Evolutionary conservation across 2,888 invertebrate genomes (phyloP), one percentile per base, ranked within the genome.

Genomic region (Megalurothrips usitatus): DNA sequence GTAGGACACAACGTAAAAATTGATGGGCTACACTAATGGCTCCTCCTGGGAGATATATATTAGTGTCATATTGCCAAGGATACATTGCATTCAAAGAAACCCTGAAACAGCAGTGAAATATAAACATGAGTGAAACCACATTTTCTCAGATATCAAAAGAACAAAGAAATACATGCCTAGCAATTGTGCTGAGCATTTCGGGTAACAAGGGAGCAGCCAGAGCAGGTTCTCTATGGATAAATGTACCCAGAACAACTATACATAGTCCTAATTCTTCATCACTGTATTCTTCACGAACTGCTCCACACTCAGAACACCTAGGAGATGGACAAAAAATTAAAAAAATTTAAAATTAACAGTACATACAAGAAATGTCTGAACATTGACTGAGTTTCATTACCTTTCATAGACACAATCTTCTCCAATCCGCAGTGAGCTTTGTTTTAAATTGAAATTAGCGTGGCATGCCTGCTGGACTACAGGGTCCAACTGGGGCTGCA

Each of bases 221-320:
- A 1, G 94, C 92, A 0, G 99, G 98, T 87, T 99, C 98, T 34
- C 99, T 91, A 86, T 99, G 98, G 83, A 99, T 96, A 87, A 97
- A 98, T 0, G 99, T 98, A 48, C 96, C 96, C 83, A 99, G 89
- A 83, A 94, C 94, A 79, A 98, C 95, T 84, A 99, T 95, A 85
- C 97, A 94, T 81, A 99, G 90, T 0, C 97, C 97, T 82, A 98
- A 90, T 86, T 99, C 98, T 86, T 99, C 99, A 86, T 99, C 99
- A 83, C 96, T 97, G 88, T 98, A 99, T 86, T 96, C 94, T 87
- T 98, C 97, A 83, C 93, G 92, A 6, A 93, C 90, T 1, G 93
- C 92, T 23, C 97, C 97, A 87, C 99, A 99, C 86, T 97, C 96
- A 0, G 95, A 92, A 86, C 97, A 97, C 86, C 90, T 87, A 82